Evolutionary conservation across 2,113 vertebrate genomes (phyloP).

Genomic region (Bombycilla garrulus): DNA sequence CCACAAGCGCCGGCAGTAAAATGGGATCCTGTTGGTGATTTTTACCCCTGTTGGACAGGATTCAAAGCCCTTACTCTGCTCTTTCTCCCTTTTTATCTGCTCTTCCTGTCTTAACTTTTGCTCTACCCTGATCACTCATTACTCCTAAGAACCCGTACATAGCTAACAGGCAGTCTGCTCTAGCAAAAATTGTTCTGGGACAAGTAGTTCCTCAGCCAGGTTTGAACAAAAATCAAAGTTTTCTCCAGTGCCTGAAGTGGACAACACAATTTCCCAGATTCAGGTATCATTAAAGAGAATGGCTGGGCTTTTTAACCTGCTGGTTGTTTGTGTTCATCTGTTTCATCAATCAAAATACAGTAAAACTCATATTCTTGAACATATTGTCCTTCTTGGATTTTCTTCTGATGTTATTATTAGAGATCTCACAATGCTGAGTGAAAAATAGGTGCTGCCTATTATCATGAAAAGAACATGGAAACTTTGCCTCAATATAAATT

Average conservation of each 20-base stretch:
- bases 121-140: rapidly evolving
- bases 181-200: background rate
- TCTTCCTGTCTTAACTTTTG: background rate
- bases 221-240: background rate
- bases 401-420: background rate
- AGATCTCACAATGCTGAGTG: background rate
- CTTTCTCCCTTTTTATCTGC: background rate
- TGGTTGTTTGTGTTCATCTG: background rate
- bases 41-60: background rate
- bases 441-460: background rate
- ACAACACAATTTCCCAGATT: background rate
- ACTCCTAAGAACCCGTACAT: background rate
- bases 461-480: background rate
- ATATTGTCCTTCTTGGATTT: background rate
- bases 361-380: background rate
- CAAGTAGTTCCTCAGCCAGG: background rate
- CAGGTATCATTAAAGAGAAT: background rate
- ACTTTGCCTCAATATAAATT: background rate
- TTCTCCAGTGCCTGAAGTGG: background rate
- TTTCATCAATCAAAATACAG: background rate
- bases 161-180: background rate
- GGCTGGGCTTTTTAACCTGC: background rate
- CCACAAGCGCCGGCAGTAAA: background rate
- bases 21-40: background rate
- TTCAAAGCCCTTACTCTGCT: background rate